These are phyloP conservation scores for Lymantria monacha DNA, from an alignment of 2,888 invertebrate genomes.

Conservation along the genomic window DNA sequence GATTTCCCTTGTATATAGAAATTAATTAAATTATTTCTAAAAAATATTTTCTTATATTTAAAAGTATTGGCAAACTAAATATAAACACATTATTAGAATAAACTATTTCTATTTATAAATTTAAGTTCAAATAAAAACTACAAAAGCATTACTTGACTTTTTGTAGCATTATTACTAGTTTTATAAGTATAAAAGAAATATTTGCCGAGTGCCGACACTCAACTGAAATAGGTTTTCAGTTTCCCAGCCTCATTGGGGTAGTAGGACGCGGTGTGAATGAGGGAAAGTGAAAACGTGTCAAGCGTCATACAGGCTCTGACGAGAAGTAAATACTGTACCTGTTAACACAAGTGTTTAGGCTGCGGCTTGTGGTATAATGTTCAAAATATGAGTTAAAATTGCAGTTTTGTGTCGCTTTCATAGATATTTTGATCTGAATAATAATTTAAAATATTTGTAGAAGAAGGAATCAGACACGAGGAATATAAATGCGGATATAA, in stretches of 20 bases:
- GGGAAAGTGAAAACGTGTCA: constrained; percentile 65
- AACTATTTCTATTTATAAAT: too few relatives aligned
- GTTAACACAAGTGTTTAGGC: constrained; percentile 30
- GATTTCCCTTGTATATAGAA: too few relatives aligned
- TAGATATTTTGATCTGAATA: too few relatives aligned
- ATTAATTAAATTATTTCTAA: too few relatives aligned
- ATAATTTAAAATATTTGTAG: too few relatives aligned
- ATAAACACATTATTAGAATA: too few relatives aligned
- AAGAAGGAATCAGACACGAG: too few relatives aligned
- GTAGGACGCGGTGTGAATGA: constrained; percentile 16
- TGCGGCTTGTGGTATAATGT: constrained; percentile 18
- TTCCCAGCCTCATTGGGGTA: constrained; percentile 23
- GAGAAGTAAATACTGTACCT: constrained; percentile 39
- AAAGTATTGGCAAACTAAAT: too few relatives aligned
- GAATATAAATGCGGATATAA: too few relatives aligned
- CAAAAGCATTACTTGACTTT: constrained; percentile 42
- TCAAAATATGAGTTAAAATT: not conserved
- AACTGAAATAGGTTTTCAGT: constrained; percentile 3
- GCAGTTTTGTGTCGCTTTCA: not conserved
- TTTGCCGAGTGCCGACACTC: constrained; percentile 8
- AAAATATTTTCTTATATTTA: too few relatives aligned
- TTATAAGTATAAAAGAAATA: constrained; percentile 10
- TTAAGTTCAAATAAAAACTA: constrained; percentile 21
- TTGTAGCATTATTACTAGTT: constrained; percentile 7
- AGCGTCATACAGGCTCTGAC: constrained; percentile 39